Conservation (phyloP, 1,140 invertebrate species). For the Lucilia sericata region DNA sequence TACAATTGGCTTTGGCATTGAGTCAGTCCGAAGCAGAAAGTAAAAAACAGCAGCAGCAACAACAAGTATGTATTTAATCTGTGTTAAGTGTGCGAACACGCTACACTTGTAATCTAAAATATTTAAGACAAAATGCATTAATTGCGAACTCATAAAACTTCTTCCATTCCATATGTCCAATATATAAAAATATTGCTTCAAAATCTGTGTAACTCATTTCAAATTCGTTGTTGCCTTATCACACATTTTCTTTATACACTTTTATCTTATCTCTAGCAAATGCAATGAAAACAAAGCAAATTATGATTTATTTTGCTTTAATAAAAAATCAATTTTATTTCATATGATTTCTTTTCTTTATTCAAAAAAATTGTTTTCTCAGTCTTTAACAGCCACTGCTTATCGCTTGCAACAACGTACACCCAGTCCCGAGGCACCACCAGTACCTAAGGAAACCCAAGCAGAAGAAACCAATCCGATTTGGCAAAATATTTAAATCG, state of each 20-base stretch:
- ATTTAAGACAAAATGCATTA: no score
- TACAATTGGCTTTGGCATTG: slow-evolving; percentile 94
- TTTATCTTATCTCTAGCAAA: slow-evolving; percentile 18
- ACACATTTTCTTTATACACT: neutral
- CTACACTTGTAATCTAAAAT: no score
- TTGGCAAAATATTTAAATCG: slow-evolving; percentile 95
- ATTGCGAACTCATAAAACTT: no score
- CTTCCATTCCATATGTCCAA: no score
- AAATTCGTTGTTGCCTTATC: no score
- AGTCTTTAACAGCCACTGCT: slow-evolving; percentile 48
- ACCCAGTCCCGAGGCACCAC: slow-evolving; percentile 60
- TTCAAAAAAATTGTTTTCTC: neutral
- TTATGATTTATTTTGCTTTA: neutral
- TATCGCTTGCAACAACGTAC: slow-evolving; percentile 64
- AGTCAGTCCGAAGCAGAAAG: slow-evolving; percentile 98
- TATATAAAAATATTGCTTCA: no score
- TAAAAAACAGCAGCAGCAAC: slow-evolving; percentile 79
- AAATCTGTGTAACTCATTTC: no score
- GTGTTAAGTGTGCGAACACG: no score
- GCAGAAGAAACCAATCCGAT: slow-evolving; percentile 77
- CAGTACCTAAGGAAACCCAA: slow-evolving; percentile 58
- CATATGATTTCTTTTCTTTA: neutral
- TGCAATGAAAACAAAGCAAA: neutral
- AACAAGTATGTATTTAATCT: slow-evolving; percentile 24
- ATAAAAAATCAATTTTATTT: neutral